Evolutionary conservation across 37 sponge, comb jelly and placozoan genomes (phyloP).

Genomic region (Cladorhizidae sp.): DNA sequence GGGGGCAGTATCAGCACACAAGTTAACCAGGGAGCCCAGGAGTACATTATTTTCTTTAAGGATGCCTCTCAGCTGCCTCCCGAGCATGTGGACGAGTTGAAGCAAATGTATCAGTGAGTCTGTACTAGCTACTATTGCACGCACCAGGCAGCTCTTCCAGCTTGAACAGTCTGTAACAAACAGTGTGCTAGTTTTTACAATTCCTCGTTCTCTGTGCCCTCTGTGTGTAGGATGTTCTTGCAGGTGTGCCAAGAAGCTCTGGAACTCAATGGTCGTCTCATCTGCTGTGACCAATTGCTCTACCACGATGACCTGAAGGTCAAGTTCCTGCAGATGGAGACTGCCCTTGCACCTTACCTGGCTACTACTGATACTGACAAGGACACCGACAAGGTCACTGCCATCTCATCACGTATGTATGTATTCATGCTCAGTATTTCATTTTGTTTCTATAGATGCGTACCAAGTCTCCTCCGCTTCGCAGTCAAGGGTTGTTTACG

Average conservation of each 20-base stretch:
- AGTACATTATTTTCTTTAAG: slow-evolving; percentile 80
- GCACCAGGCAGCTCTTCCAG: too few species aligned
- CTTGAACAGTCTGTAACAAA: too few species aligned
- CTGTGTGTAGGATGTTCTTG: slow-evolving; percentile 60
- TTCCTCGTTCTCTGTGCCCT: neutral
- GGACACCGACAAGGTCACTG: too few species aligned
- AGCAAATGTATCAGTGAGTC: slow-evolving; percentile 74
- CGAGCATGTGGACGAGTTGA: slow-evolving; percentile 56
- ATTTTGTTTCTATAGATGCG: slow-evolving; percentile 4
- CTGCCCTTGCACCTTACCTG: slow-evolving; percentile 39
- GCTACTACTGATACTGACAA: neutral
- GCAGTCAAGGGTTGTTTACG: neutral
- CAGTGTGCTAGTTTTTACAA: too few species aligned
- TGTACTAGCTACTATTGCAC: too few species aligned
- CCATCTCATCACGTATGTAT: too few species aligned
- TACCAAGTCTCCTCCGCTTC: slow-evolving; percentile 13
- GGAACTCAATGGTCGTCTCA: slow-evolving; percentile 73
- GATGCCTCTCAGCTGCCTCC: slow-evolving; percentile 17
- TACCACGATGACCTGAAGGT: slow-evolving; percentile 68
- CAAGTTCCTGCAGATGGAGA: slow-evolving; percentile 57
- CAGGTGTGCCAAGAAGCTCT: slow-evolving; percentile 79
- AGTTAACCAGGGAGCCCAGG: slow-evolving; percentile 91
- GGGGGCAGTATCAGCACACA: slow-evolving; percentile 86
- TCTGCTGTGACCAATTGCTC: slow-evolving; percentile 57
- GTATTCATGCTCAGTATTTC: too few species aligned